Conservation (phyloP, 2,113 vertebrate species). For the Cottus gobio region DNA sequence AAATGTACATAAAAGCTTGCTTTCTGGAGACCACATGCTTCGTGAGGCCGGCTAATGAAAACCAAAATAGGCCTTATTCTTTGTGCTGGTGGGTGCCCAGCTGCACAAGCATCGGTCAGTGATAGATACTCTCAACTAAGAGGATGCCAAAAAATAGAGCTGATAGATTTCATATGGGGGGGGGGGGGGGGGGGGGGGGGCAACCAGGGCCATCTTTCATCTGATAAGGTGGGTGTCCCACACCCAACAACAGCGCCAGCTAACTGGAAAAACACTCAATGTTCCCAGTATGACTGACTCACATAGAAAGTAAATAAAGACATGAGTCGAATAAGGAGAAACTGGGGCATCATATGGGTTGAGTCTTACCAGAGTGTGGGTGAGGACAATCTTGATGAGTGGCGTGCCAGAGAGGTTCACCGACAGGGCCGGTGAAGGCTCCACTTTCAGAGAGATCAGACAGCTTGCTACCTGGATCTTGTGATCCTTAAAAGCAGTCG, state of each 20-base stretch:
- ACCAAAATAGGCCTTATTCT: conserved; percentile 67
- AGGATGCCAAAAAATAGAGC: conserved; percentile 55
- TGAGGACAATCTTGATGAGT: conserved; percentile 89
- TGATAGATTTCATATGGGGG: conserved; percentile 46
- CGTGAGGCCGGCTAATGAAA: conserved; percentile 62
- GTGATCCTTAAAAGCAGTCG: conserved; percentile 79
- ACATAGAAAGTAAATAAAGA: conserved; percentile 21
- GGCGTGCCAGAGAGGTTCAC: conserved; percentile 88
- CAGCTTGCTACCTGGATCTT: conserved; percentile 88
- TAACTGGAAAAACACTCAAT: conserved; percentile 28
- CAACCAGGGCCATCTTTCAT: conserved; percentile 21
- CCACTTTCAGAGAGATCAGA: conserved; percentile 92
- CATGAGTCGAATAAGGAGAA: conserved; percentile 12
- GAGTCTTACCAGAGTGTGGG: conserved; percentile 89
- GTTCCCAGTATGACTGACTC: conserved; percentile 31
- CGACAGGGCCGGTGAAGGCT: conserved; percentile 86
- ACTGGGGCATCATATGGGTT: neutral
- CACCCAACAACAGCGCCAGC: conserved; percentile 16
- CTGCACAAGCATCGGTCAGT: conserved; percentile 43
- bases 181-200: too few relatives aligned
- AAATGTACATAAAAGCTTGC: conserved; percentile 73
- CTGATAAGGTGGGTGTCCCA: conserved; percentile 63
- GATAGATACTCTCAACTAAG: conserved; percentile 52
- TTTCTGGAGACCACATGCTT: conserved; percentile 73
- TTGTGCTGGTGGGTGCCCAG: conserved; percentile 54